Conservation (phyloP, 2,888 invertebrate species). For the Steinernema carpocapsae region DNA sequence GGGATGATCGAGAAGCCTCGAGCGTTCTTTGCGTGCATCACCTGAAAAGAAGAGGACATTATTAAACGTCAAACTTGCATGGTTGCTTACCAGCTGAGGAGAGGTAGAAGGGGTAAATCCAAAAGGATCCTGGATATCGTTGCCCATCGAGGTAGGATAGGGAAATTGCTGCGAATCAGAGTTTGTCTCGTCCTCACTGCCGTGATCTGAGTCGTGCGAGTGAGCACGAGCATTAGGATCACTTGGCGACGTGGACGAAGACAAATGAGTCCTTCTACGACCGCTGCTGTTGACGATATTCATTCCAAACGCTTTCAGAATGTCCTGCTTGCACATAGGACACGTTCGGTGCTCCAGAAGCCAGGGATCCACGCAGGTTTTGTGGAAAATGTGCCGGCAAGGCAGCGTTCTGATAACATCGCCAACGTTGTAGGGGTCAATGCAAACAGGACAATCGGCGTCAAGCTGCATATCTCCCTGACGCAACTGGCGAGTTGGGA, state of each 20-base stretch:
- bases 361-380: conserved; percentile 94
- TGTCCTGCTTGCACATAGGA: conserved; percentile 93
- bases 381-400: conserved; percentile 94
- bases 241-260: conserved; percentile 2
- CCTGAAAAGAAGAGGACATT: conserved; percentile 43
- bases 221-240: background rate
- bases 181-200: conserved; percentile 10
- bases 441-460: conserved; percentile 88
- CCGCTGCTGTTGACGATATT: conserved; percentile 40
- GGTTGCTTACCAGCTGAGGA: conserved; percentile 53
- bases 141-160: conserved; percentile 51
- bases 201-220: conserved; percentile 23
- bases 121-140: conserved; percentile 62
- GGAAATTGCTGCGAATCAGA: conserved; percentile 40
- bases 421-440: conserved; percentile 86
- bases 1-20: conserved; percentile 59
- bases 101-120: conserved; percentile 55
- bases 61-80: background rate
- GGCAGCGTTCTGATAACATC: conserved; percentile 87
- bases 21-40: conserved; percentile 55
- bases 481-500: conserved; percentile 86
- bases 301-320: conserved; percentile 77
- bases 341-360: conserved; percentile 90
- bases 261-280: conserved; percentile 48
- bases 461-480: conserved; percentile 86